Conservation (phyloP, 2,113 vertebrate genomes). For the Irena cyanogastra region DNA sequence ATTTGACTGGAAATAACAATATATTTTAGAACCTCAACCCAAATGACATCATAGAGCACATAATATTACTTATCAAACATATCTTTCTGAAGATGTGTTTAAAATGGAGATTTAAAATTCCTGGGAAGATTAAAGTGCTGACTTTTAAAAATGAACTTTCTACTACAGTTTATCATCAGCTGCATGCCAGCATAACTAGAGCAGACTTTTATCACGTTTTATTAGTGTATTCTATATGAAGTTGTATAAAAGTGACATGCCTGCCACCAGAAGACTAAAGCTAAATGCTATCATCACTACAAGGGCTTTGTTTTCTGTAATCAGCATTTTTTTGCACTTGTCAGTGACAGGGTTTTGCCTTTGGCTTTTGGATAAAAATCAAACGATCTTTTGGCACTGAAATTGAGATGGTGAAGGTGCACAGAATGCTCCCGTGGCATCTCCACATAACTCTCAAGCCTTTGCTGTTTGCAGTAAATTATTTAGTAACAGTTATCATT, state of each 20-base stretch:
- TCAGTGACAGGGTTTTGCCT: neutral
- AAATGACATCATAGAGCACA: neutral
- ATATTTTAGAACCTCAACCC: neutral
- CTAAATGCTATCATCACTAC: neutral
- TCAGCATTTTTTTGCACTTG: neutral
- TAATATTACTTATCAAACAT: neutral
- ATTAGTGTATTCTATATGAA: conserved; percentile 7
- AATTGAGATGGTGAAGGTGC: neutral
- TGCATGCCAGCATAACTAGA: neutral
- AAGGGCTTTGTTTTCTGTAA: neutral
- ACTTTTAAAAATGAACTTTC: neutral
- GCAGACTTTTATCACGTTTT: conserved; percentile 7
- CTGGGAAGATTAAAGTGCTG: neutral
- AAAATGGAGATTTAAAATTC: neutral
- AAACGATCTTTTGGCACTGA: neutral
- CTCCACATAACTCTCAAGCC: neutral
- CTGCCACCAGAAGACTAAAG: conserved; percentile 4
- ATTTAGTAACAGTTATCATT: conserved; percentile 44
- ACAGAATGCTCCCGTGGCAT: neutral
- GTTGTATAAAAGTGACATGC: conserved; percentile 2
- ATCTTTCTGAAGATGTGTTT: neutral
- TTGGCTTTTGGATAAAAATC: conserved; percentile 7
- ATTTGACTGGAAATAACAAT: neutral
- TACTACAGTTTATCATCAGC: neutral
- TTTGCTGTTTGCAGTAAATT: conserved; percentile 44